A percentile compares a stretch with the other conserved stretches of the same genome.
Evolutionary conservation across 2,113 vertebrate genomes (phyloP).

Genomic region (Blennius ocellaris): DNA sequence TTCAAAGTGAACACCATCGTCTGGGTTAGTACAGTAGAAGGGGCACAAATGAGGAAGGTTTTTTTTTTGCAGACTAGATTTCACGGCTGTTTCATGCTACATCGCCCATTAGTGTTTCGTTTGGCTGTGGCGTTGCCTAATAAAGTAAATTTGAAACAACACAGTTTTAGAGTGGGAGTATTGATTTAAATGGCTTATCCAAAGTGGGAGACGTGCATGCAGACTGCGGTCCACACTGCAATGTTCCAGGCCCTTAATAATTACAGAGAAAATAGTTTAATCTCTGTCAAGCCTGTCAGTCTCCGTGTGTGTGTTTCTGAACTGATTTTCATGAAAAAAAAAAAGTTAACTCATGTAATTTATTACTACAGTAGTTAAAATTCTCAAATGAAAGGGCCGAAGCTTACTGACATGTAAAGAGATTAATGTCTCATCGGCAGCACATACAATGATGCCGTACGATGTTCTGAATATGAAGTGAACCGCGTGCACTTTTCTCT

Average conservation of each 20-base stretch:
- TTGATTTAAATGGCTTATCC: conserved; percentile 73
- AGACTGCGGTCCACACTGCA: conserved; percentile 42
- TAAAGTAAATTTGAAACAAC: conserved; percentile 74
- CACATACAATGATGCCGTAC: conserved; percentile 22
- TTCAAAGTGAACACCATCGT: conserved; percentile 49
- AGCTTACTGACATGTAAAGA: conserved; percentile 62
- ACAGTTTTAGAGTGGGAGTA: conserved; percentile 71
- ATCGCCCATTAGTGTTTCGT: conserved; percentile 78
- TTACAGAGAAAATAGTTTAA: conserved; percentile 67
- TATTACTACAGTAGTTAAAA: conserved; percentile 63
- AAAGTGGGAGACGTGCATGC: conserved; percentile 61
- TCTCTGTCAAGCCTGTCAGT: conserved; percentile 64
- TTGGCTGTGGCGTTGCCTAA: conserved; percentile 75
- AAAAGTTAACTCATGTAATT: no score
- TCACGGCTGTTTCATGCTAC: conserved; percentile 83
- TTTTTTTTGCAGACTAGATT: conserved; percentile 71
- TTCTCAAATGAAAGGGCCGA: conserved; percentile 60
- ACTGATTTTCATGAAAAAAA: no score
- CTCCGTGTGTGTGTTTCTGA: conserved; percentile 67
- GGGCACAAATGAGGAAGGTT: conserved; percentile 44
- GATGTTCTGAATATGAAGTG: conserved; percentile 6
- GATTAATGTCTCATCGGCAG: conserved; percentile 41
- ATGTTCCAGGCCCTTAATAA: conserved; percentile 67
- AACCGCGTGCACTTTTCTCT: conserved; percentile 6
- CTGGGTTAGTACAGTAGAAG: conserved; percentile 54